A percentile compares a stretch with the other conserved stretches of the same genome.
These are phyloP conservation scores for Bombus soroeensis DNA, from an alignment of 1,140 invertebrate genomes.

Conservation along the genomic window DNA sequence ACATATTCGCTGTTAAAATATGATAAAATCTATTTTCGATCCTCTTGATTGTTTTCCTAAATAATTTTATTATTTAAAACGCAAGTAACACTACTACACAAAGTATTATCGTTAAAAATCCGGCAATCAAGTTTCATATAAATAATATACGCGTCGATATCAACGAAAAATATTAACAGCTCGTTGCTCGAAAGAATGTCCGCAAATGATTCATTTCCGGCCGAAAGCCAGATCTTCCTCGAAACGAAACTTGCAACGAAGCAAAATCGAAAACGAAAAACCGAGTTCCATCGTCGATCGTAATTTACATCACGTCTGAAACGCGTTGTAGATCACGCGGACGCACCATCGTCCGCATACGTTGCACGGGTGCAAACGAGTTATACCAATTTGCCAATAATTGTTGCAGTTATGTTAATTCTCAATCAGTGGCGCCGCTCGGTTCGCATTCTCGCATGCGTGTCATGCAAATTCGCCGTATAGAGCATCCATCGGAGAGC, in stretches of 20 bases:
- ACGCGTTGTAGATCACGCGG: conserved; percentile 5
- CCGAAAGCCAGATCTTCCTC: too few species aligned
- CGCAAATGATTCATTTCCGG: too few species aligned
- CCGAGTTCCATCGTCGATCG: background rate
- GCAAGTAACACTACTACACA: too few species aligned
- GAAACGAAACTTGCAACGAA: background rate
- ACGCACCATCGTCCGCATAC: conserved; percentile 21
- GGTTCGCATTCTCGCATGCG: conserved; percentile 54
- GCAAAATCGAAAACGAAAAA: background rate
- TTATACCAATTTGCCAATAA: conserved; percentile 80
- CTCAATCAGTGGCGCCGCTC: conserved; percentile 73
- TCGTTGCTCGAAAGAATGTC: too few species aligned
- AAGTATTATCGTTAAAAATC: too few species aligned
- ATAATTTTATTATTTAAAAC: too few species aligned
- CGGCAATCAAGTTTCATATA: too few species aligned
- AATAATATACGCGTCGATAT: too few species aligned
- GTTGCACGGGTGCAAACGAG: conserved; percentile 67
- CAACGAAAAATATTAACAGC: too few species aligned
- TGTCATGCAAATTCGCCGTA: conserved; percentile 73
- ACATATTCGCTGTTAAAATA: too few species aligned
- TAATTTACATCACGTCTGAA: background rate
- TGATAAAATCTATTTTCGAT: too few species aligned
- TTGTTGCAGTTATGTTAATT: conserved; percentile 81
- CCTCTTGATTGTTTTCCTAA: too few species aligned
- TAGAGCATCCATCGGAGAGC: conserved; percentile 12